Evolutionary conservation across 2,797 vertebrate species (phyloP).

Genomic region (Graptemys geographica): DNA sequence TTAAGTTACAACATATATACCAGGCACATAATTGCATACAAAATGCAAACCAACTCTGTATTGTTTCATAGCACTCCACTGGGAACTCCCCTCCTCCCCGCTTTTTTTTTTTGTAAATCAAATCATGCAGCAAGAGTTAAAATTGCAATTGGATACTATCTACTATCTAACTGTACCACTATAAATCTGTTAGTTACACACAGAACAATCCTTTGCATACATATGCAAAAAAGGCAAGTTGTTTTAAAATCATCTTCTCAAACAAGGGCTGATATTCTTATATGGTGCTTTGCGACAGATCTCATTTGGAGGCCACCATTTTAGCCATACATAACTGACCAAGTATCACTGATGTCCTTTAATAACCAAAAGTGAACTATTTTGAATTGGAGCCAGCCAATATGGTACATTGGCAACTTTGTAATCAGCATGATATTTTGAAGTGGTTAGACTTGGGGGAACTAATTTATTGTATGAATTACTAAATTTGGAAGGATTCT

Average conservation of each 20-base stretch:
- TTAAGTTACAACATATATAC: slow-evolving; percentile 55
- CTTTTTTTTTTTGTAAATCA: slow-evolving; percentile 32
- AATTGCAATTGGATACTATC: slow-evolving; percentile 51
- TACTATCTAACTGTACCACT: slow-evolving; percentile 11
- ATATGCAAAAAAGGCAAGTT: slow-evolving; percentile 36
- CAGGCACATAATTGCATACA: slow-evolving; percentile 30
- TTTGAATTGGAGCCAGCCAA: slow-evolving; percentile 59
- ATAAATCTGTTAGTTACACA: slow-evolving; percentile 40
- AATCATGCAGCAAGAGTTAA: slow-evolving; percentile 28
- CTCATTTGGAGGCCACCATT: neutral
- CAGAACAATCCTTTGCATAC: slow-evolving; percentile 45
- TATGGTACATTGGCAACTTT: slow-evolving; percentile 18
- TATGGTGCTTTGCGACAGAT: neutral
- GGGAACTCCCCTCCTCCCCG: slow-evolving; percentile 24
- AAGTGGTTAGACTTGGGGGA: neutral
- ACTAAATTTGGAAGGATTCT: slow-evolving; percentile 14
- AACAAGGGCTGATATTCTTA: slow-evolving; percentile 8
- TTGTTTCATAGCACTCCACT: slow-evolving; percentile 58
- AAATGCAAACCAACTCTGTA: slow-evolving; percentile 59
- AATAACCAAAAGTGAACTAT: slow-evolving; percentile 66
- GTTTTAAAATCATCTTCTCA: slow-evolving; percentile 49
- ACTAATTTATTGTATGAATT: neutral
- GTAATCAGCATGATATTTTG: neutral
- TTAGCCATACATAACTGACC: neutral
- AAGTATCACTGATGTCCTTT: slow-evolving; percentile 25